Evolutionary conservation across 2,888 invertebrate genomes (phyloP).

Genomic region (Orgyia antiqua): DNA sequence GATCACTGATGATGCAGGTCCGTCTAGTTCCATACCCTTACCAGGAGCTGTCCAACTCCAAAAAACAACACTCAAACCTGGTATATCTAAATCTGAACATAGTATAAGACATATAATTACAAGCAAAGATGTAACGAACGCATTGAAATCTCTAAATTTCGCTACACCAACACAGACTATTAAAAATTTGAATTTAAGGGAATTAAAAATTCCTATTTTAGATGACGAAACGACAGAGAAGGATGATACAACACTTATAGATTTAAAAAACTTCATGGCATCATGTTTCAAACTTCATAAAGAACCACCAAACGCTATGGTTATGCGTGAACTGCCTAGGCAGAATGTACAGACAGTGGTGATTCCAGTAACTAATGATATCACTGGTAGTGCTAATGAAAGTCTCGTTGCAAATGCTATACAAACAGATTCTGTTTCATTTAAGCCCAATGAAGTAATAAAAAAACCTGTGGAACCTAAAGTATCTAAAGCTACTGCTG

Average conservation of each 20-base stretch:
- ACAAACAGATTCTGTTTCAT: slow-evolving; percentile 29
- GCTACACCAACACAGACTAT: slow-evolving; percentile 30
- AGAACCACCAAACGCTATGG: slow-evolving; percentile 29
- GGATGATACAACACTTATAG: slow-evolving; percentile 43
- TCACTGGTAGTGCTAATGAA: neutral
- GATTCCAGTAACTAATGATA: slow-evolving; percentile 2
- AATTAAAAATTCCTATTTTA: slow-evolving; percentile 45
- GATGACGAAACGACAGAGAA: slow-evolving; percentile 26
- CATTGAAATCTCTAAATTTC: slow-evolving; percentile 54
- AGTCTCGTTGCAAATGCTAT: slow-evolving; percentile 2
- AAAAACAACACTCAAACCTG: slow-evolving; percentile 35
- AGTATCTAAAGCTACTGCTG: slow-evolving; percentile 34
- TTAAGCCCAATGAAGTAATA: slow-evolving; percentile 44
- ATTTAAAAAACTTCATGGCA: slow-evolving; percentile 59
- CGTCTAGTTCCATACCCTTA: slow-evolving; percentile 42
- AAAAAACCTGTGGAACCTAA: slow-evolving; percentile 40
- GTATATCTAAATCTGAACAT: slow-evolving; percentile 66
- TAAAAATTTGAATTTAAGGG: slow-evolving; percentile 38
- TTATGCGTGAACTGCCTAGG: slow-evolving; percentile 34
- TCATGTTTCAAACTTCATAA: slow-evolving; percentile 58
- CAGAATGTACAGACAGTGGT: slow-evolving; percentile 33
- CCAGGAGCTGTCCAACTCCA: slow-evolving; percentile 48
- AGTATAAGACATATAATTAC: slow-evolving; percentile 57
- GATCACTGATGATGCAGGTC: slow-evolving; percentile 51
- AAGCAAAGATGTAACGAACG: slow-evolving; percentile 53